Evolutionary conservation across 2,888 invertebrate genomes (phyloP).

Genomic region (Pandemis corylana): DNA sequence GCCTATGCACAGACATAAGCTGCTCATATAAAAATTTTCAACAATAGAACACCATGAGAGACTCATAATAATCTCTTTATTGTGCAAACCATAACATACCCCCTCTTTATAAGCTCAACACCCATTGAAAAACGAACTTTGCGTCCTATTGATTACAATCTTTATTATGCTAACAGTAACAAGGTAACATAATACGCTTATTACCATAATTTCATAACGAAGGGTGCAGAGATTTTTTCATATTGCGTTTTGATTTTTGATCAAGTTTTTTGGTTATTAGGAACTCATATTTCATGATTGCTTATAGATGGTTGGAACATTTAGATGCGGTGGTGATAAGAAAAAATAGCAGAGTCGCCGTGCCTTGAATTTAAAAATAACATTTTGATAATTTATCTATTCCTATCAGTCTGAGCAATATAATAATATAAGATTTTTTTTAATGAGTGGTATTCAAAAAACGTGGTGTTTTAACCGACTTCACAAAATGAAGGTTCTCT

Average conservation of each 20-base stretch:
- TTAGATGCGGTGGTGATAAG: constrained; percentile 33
- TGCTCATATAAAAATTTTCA: constrained; percentile 55
- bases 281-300: constrained; percentile 66
- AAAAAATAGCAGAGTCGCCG: neutral
- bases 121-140: constrained; percentile 45
- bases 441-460: too few species aligned
- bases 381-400: neutral
- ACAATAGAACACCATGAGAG: constrained; percentile 73
- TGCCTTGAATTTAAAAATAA: neutral
- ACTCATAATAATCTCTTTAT: constrained; percentile 72
- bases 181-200: constrained; percentile 34
- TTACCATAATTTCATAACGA: constrained; percentile 81
- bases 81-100: constrained; percentile 62
- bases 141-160: constrained; percentile 42
- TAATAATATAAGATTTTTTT: too few species aligned
- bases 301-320: constrained; percentile 49
- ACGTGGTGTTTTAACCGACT: too few species aligned
- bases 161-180: neutral
- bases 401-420: too few species aligned
- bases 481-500: too few species aligned
- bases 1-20: constrained; percentile 46
- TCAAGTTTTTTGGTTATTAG: constrained; percentile 57
- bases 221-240: constrained; percentile 73
- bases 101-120: constrained; percentile 44
- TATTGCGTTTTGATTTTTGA: constrained; percentile 77